phyloP scores from a whole-genome alignment of 2,888 invertebrate genomes.

The Spodoptera littoralis region DNA sequence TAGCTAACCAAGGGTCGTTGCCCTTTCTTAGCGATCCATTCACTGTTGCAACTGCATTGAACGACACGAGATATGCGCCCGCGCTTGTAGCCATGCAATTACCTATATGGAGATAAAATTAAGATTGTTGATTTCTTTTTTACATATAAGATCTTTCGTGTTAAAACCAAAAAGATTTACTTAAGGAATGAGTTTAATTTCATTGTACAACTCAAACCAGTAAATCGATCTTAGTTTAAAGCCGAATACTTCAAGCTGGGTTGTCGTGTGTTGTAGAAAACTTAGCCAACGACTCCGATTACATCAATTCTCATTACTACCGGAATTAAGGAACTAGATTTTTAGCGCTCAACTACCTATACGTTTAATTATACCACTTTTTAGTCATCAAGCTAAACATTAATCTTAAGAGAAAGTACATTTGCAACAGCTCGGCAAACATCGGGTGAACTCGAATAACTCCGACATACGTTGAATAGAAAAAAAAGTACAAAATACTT shows the following conservation, averaged over 20 bases:
- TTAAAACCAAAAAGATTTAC: too few relatives aligned
- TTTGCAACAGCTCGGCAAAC: constrained; percentile 11
- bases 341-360: too few relatives aligned
- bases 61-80: constrained; percentile 16
- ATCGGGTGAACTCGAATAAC: constrained; percentile 24
- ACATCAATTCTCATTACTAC: too few relatives aligned
- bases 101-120: constrained; percentile 12
- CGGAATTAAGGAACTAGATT: too few relatives aligned
- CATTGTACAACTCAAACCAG: too few relatives aligned
- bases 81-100: constrained; percentile 35
- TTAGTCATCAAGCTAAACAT: background rate
- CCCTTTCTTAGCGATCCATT: constrained; percentile 56
- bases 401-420: constrained; percentile 32
- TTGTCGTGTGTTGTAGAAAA: too few relatives aligned
- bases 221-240: too few relatives aligned
- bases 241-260: too few relatives aligned
- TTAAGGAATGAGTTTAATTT: too few relatives aligned
- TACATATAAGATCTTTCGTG: too few relatives aligned
- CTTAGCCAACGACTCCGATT: too few relatives aligned
- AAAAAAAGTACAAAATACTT: constrained; percentile 5
- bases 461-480: constrained; percentile 16
- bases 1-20: constrained; percentile 50
- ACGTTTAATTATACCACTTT: too few relatives aligned
- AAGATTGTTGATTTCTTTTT: constrained; percentile 3
- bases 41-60: constrained; percentile 51